Evolutionary conservation across 2,113 vertebrate species (phyloP).

Genomic region (Xyrauchen texanus): DNA sequence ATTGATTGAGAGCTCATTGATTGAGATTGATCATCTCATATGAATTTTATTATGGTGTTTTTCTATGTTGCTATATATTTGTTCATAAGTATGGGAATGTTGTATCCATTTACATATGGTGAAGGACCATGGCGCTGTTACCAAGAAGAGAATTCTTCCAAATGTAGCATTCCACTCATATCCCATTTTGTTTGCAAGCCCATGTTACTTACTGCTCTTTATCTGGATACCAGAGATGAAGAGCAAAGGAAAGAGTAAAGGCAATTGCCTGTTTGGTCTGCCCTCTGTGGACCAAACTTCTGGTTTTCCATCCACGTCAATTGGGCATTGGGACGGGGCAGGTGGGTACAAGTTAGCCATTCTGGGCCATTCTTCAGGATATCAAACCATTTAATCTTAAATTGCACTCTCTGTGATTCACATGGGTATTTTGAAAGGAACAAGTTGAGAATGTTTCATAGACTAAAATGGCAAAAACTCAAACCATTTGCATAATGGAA

Average conservation of each 20-base stretch:
- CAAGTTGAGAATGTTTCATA: too few species aligned
- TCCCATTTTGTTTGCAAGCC: slow-evolving; percentile 72
- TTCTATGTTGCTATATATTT: too few species aligned
- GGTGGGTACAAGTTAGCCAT: too few species aligned
- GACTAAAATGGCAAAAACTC: too few species aligned
- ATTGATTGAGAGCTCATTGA: background rate
- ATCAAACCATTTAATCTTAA: background rate
- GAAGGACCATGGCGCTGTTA: too few species aligned
- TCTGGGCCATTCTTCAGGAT: too few species aligned
- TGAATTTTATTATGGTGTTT: background rate
- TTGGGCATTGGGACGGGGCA: too few species aligned
- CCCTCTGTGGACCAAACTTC: background rate
- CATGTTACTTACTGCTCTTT: slow-evolving; percentile 79
- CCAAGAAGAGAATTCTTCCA: background rate
- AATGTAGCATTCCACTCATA: slow-evolving; percentile 53
- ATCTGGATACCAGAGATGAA: slow-evolving; percentile 61
- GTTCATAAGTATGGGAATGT: too few species aligned
- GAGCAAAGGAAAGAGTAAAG: slow-evolving; percentile 34
- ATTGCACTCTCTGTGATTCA: too few species aligned
- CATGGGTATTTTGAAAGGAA: too few species aligned
- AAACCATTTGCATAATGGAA: too few species aligned
- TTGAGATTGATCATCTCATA: too few species aligned
- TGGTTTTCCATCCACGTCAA: background rate
- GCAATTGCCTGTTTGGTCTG: background rate
- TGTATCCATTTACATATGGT: background rate